A percentile compares a stretch with the other conserved stretches of the same genome.
phyloP scores from a whole-genome alignment of 2,888 invertebrate species.

The Agriopis aurantiaria region DNA sequence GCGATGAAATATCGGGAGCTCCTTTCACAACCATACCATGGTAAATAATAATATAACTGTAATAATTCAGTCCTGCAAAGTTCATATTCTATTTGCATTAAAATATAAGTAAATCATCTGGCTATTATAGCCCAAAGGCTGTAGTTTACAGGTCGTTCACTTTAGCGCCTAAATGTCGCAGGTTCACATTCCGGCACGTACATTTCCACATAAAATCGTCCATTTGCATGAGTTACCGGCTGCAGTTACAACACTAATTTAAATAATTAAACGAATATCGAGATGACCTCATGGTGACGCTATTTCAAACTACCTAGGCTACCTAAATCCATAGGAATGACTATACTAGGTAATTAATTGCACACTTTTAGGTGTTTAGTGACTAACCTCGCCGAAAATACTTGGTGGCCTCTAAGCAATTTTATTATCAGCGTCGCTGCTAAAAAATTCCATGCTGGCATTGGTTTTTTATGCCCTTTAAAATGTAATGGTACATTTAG shows the following conservation, averaged over 20 bases:
- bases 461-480: no score
- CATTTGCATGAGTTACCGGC: constrained; percentile 30
- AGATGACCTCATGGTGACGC: constrained; percentile 29
- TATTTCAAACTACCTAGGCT: constrained; percentile 17
- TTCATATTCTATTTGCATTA: neutral
- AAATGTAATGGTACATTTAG: no score
- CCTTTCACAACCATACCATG: no score
- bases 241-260: constrained; percentile 25
- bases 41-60: no score
- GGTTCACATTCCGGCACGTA: constrained; percentile 30
- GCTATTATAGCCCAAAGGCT: constrained; percentile 4
- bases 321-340: constrained; percentile 19
- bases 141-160: constrained; percentile 25
- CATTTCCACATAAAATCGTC: constrained; percentile 29
- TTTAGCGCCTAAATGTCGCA: constrained; percentile 30
- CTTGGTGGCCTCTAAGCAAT: neutral
- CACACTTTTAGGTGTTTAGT: neutral
- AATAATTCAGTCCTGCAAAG: neutral
- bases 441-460: no score
- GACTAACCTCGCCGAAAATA: constrained; percentile 4
- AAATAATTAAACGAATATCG: constrained; percentile 27
- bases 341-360: constrained; percentile 7
- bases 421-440: neutral
- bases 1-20: no score
- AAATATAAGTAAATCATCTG: neutral